Percentiles rank a stretch among this genome's conserved stretches.
Conservation (phyloP, 2,797 vertebrate genomes). For the Helostoma temminkii region DNA sequence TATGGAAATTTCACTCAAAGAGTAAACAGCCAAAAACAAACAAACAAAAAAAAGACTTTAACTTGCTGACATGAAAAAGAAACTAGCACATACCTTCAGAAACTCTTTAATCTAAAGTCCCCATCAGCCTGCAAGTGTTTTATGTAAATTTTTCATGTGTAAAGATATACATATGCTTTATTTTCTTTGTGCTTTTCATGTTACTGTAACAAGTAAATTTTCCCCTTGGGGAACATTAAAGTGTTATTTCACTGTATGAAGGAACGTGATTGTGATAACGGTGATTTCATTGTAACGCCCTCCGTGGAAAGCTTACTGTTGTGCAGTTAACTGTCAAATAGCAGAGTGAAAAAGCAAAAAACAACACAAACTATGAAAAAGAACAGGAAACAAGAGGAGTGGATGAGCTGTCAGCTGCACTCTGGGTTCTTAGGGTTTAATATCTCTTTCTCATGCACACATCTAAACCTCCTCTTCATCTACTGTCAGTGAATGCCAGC, state of each 20-base stretch:
- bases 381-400: constrained; percentile 70
- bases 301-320: constrained; percentile 49
- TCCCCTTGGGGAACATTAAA: too few species aligned
- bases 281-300: constrained; percentile 33
- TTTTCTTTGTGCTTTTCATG: too few species aligned
- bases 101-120: constrained; percentile 21
- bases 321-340: constrained; percentile 68
- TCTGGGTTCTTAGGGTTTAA: constrained; percentile 70
- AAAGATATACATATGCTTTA: constrained; percentile 33
- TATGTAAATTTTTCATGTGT: constrained; percentile 15
- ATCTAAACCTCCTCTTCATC: constrained; percentile 74
- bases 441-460: constrained; percentile 74
- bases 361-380: constrained; percentile 62
- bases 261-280: constrained; percentile 11
- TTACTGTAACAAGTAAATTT: too few species aligned
- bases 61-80: constrained; percentile 1
- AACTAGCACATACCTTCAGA: constrained; percentile 13
- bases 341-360: constrained; percentile 50
- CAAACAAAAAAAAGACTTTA: constrained; percentile 14
- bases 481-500: constrained; percentile 69
- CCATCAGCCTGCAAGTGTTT: background rate
- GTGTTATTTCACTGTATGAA: constrained; percentile 16
- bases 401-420: constrained; percentile 70
- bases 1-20: constrained; percentile 19
- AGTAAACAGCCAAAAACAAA: constrained; percentile 12